Evolutionary conservation across 1,140 invertebrate species (phyloP).

Genomic region (Drosophila mayri): DNA sequence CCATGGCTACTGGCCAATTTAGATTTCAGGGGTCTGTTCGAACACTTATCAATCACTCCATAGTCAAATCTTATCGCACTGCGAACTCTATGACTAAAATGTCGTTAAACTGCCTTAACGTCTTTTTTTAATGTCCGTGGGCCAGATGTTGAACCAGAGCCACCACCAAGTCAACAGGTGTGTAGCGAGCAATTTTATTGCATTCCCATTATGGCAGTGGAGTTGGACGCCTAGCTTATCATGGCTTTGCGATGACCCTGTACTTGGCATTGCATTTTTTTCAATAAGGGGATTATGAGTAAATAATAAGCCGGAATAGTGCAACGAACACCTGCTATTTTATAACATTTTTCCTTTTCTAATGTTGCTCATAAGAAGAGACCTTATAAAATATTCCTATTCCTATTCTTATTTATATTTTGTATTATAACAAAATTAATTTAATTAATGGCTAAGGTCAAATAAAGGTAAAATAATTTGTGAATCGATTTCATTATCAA

Average conservation of each 20-base stretch:
- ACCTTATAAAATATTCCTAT: not conserved
- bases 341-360: not conserved
- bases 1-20: conserved; percentile 39
- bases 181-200: conserved; percentile 42
- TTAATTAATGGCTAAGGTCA: not conserved
- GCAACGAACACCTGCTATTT: conserved; percentile 20
- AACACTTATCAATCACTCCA: conserved; percentile 31
- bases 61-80: conserved; percentile 38
- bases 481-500: conserved; percentile 10
- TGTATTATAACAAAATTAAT: too few species aligned
- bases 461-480: conserved; percentile 2
- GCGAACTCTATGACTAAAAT: conserved; percentile 40
- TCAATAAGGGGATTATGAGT: conserved; percentile 18
- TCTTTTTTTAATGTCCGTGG: conserved; percentile 4
- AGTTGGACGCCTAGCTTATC: conserved; percentile 33
- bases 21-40: conserved; percentile 32
- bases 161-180: conserved; percentile 34
- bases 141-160: conserved; percentile 33
- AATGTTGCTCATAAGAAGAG: not conserved
- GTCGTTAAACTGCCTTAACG: conserved; percentile 27
- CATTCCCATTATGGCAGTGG: conserved; percentile 11
- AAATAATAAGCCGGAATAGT: conserved; percentile 1
- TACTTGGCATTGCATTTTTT: conserved; percentile 52
- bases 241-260: conserved; percentile 33
- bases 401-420: too few species aligned